Conservation (phyloP, 2,888 invertebrate species). For the Sepioteuthis lessoniana region DNA sequence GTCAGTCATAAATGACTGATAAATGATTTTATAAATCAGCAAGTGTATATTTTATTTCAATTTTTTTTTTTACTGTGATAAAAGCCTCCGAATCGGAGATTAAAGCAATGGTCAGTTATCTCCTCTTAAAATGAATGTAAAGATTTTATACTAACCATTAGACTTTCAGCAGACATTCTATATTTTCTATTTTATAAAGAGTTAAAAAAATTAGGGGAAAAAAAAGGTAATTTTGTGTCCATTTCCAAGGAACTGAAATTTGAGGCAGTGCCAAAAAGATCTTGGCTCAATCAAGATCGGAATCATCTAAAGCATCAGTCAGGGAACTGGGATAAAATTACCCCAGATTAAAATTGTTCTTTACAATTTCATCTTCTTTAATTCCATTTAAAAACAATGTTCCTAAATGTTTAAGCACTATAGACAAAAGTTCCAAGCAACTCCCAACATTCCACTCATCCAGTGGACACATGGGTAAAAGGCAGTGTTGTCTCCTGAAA, state of each 20-base stretch:
- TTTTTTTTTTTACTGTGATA: not conserved
- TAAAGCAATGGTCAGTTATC: not conserved
- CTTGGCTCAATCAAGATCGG: no score
- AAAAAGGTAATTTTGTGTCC: not conserved
- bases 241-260: not conserved
- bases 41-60: not conserved
- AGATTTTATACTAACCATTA: not conserved
- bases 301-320: no score
- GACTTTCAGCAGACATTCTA: not conserved
- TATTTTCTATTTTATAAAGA: not conserved
- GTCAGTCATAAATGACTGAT: not conserved
- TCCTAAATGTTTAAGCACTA: no score
- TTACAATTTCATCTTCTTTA: no score
- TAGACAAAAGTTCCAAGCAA: no score
- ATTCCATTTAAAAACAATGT: no score
- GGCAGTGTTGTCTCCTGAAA: no score
- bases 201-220: not conserved
- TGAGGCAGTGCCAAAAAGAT: no score
- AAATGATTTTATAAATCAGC: not conserved
- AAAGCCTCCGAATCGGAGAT: not conserved
- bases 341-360: no score
- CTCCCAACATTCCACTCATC: no score
- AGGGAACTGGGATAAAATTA: no score
- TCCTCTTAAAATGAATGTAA: not conserved
- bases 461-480: no score